These are phyloP conservation scores for Empidonax traillii DNA, from an alignment of 2,113 vertebrate genomes.

Conservation along the genomic window DNA sequence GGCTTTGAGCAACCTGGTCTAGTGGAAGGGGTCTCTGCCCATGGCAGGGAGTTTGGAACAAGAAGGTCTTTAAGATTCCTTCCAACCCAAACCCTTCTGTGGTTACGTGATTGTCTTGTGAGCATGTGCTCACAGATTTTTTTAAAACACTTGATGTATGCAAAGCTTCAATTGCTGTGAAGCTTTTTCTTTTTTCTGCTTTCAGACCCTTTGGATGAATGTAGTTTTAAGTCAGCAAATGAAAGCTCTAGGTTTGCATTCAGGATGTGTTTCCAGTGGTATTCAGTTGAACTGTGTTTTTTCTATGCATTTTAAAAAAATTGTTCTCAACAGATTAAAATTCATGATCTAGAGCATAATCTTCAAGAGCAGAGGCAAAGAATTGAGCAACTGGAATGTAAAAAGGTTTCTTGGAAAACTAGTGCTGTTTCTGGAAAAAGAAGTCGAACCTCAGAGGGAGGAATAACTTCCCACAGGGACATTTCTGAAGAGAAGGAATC, in stretches of 20 bases:
- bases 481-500: background rate
- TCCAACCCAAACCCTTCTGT: background rate
- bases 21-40: background rate
- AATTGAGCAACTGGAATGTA: conserved; percentile 45
- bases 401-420: conserved; percentile 27
- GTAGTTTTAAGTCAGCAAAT: background rate
- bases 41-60: background rate
- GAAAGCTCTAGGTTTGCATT: background rate
- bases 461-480: background rate
- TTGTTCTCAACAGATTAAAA: conserved; percentile 41
- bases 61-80: background rate
- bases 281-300: background rate
- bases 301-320: background rate
- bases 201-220: background rate
- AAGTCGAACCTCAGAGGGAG: background rate
- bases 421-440: conserved; percentile 6
- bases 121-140: background rate
- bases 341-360: conserved; percentile 56
- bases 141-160: background rate
- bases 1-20: background rate
- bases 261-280: background rate
- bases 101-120: background rate
- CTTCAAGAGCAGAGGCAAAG: conserved; percentile 55
- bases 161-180: background rate
- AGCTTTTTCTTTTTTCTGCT: background rate